Evolutionary conservation across 2,888 invertebrate genomes (phyloP), one percentile per base, ranked within the genome.

Genomic region (Rugalucina vietnamica): DNA sequence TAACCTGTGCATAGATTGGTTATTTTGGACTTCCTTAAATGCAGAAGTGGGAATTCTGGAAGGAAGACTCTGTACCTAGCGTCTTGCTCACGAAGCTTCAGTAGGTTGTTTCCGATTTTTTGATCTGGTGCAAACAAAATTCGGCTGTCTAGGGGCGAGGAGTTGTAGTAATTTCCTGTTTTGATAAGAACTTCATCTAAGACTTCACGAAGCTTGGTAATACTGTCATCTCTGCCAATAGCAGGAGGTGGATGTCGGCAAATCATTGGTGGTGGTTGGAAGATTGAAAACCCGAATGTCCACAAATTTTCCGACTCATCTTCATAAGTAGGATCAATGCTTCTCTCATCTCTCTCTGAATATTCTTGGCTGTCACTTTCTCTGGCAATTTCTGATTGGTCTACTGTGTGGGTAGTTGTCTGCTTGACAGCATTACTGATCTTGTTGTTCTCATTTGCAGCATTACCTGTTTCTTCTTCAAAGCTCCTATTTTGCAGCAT

Each of bases 21-120:
- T 2, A 80, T 83, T 32, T 79, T 76, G 0, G 82, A 82, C 49
- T 79, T 82, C 14, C 82, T 32, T 8, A 82, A 71, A 43, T 84
- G 84, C 8, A 84, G 65, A 0, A 80, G 34, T 8, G 78, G 81
- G 32, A 84, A 84, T 43, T 84, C 80, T 39, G 81, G 81, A 14
- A 84, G 65, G 21, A 82, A 82, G 43, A 43, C 18, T 12, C 34
- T n/a, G 29, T 60, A 60, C 18, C 60, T 60, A 12, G 8, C 8
- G 8, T 43, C 43, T 43, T 43, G 43, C 18, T 43, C 43, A 43
- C 8, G 43, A 43, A 43, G 43, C 43, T 43, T 43, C 18, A 43
- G 18, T 12, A 43, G 43, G 18, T 43, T 43, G 43, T 18, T 43
- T 8, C 43, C 43, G 8, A 43, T 43, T 43, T 43, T 43, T 43